These are phyloP conservation scores for Flexamia atlantica DNA, from an alignment of 2,888 invertebrate species.

Conservation along the genomic window DNA sequence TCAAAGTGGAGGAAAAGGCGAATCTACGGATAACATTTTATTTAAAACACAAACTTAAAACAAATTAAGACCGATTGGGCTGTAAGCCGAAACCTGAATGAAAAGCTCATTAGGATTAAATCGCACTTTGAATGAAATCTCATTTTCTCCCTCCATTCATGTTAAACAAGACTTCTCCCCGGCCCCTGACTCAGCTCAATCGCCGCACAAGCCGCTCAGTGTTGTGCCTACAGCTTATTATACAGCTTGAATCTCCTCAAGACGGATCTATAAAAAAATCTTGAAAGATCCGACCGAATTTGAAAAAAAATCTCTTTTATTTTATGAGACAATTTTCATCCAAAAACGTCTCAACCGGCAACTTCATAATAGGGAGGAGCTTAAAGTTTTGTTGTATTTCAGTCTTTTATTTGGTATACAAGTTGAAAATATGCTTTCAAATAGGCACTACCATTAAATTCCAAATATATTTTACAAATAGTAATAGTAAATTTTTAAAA, in stretches of 20 bases:
- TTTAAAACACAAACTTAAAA: conserved; percentile 23
- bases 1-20: too few relatives aligned
- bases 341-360: too few relatives aligned
- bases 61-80: neutral
- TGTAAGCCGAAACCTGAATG: conserved; percentile 26
- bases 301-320: too few relatives aligned
- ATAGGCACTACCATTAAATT: too few relatives aligned
- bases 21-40: conserved; percentile 1
- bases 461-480: too few relatives aligned
- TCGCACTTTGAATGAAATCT: conserved; percentile 36
- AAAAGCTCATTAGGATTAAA: conserved; percentile 44
- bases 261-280: neutral
- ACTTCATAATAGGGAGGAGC: too few relatives aligned
- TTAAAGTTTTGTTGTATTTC: too few relatives aligned
- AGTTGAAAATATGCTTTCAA: too few relatives aligned
- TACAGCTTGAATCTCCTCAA: neutral
- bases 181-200: conserved; percentile 17
- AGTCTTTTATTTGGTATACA: too few relatives aligned
- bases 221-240: neutral
- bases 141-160: conserved; percentile 36
- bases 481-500: too few relatives aligned
- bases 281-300: too few relatives aligned
- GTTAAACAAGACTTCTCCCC: conserved; percentile 20
- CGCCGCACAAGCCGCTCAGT: conserved; percentile 5
- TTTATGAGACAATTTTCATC: too few relatives aligned